Evolutionary conservation across 2,113 vertebrate genomes (phyloP), one percentile per base, ranked within the genome.

Genomic region (Ptilorrhoa leucosticta): DNA sequence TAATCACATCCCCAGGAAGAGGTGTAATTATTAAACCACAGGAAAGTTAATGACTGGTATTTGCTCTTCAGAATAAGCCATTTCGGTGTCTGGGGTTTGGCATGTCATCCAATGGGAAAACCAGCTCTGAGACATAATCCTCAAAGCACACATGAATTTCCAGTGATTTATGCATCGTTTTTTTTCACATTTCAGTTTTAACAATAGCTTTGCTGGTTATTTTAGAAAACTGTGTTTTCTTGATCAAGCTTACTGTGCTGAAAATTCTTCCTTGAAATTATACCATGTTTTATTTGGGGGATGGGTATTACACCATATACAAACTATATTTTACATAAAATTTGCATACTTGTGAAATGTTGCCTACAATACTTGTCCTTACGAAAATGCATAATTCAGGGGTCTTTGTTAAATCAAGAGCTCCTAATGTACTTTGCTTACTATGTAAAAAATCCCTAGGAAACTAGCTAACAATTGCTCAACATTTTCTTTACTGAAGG

Each of bases 11-110:
- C 96, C 77, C 92, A 89, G 97, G 96, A 98, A 97, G 95, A 97
- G 83, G 91, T 93, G 83, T 96, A 97, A 98, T 97, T 98, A 97
- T 98, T 97, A 98, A 98, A 96, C 96, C 97, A 96, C 97, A 96
- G 97, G 95, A 96, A 98, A 97, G 93, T 97, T 98, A 97, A 97
- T 96, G 90, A 96, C 89, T 97, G 94, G 76, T 96, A 89, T 97
- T 98, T 96, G 94, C 93, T 97, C 80, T 83, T 82, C 91, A 94
- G 37, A 78, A 64, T 91, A 96, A 95, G 83, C 95, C 92, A 90
- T 97, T 97, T 97, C 54, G 84, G 96, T 97, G 97, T 97, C 94
- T 95, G 27, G 92, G 96, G 87, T 96, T 97, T 98, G 97, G 97
- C 89, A 69, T 93, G 73, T 85, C 66, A 84, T 87, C 96, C 93